Conservation (phyloP, 2,888 invertebrate genomes). For the Mesochorus sp. region DNA sequence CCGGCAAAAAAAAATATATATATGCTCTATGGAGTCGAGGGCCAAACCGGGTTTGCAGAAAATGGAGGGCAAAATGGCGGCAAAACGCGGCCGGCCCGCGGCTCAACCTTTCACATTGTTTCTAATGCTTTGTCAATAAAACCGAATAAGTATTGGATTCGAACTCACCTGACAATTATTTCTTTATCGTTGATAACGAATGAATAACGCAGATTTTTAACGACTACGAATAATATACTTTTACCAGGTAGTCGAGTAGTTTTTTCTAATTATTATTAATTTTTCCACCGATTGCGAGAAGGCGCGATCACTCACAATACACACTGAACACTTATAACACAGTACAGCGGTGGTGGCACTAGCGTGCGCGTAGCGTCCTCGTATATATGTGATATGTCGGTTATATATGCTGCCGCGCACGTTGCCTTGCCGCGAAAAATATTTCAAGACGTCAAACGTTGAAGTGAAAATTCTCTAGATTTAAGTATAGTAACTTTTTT, state of each 20-base stretch:
- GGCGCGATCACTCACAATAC: no score
- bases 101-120: conserved; percentile 1
- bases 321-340: no score
- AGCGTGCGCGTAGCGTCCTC: conserved; percentile 57
- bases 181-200: no score
- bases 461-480: conserved; percentile 15
- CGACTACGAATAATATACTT: no score
- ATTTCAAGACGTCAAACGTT: conserved; percentile 47
- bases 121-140: background rate
- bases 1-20: conserved; percentile 21
- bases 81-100: conserved; percentile 63
- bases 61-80: conserved; percentile 71
- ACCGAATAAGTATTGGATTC: conserved; percentile 27
- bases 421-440: conserved; percentile 64
- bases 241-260: no score
- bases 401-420: background rate
- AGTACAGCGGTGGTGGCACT: conserved; percentile 37
- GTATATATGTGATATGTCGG: no score
- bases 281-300: no score
- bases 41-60: conserved; percentile 41
- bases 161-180: conserved; percentile 11
- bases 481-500: no score
- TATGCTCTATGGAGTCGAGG: no score
- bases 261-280: no score
- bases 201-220: no score